Evolutionary conservation across 1,140 invertebrate genomes (phyloP).

Genomic region (Hyposmocoma kahamanoa): DNA sequence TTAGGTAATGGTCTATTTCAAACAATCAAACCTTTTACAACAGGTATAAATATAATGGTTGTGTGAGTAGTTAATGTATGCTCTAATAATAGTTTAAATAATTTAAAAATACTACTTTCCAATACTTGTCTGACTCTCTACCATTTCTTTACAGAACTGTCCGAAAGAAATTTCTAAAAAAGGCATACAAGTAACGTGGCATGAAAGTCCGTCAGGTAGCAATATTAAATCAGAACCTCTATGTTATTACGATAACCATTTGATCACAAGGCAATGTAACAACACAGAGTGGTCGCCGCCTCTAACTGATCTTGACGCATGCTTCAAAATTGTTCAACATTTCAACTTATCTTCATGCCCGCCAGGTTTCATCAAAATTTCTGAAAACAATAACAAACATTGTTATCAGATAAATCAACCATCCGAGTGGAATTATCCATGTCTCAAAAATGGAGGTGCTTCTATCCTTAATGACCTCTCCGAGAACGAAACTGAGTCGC

Average conservation of each 20-base stretch:
- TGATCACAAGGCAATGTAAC: slow-evolving; percentile 44
- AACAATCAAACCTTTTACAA: too few species aligned
- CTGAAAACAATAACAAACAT: slow-evolving; percentile 34
- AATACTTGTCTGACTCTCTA: too few species aligned
- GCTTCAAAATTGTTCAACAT: slow-evolving; percentile 31
- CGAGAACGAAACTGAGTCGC: slow-evolving; percentile 25
- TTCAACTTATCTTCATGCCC: slow-evolving; percentile 38
- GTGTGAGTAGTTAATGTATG: too few species aligned
- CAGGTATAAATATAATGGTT: too few species aligned
- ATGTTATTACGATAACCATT: slow-evolving; percentile 32
- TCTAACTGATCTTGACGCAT: slow-evolving; percentile 23
- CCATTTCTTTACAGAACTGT: slow-evolving; percentile 33
- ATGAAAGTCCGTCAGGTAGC: slow-evolving; percentile 24
- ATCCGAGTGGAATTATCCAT: slow-evolving; percentile 43
- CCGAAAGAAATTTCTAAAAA: slow-evolving; percentile 29
- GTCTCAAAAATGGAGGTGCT: slow-evolving; percentile 46
- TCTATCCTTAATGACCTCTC: slow-evolving; percentile 43
- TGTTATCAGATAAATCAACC: slow-evolving; percentile 41
- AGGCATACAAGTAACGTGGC: slow-evolving; percentile 42
- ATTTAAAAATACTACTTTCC: too few species aligned
- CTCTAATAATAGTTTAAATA: too few species aligned
- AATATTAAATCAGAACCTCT: slow-evolving; percentile 36
- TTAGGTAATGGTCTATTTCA: too few species aligned
- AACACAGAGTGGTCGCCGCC: slow-evolving; percentile 31
- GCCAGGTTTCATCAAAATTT: slow-evolving; percentile 40